A percentile compares a stretch with the other conserved stretches of the same genome.
Evolutionary conservation across 2,113 vertebrate species (phyloP).

Genomic region (Pelusios castaneus): DNA sequence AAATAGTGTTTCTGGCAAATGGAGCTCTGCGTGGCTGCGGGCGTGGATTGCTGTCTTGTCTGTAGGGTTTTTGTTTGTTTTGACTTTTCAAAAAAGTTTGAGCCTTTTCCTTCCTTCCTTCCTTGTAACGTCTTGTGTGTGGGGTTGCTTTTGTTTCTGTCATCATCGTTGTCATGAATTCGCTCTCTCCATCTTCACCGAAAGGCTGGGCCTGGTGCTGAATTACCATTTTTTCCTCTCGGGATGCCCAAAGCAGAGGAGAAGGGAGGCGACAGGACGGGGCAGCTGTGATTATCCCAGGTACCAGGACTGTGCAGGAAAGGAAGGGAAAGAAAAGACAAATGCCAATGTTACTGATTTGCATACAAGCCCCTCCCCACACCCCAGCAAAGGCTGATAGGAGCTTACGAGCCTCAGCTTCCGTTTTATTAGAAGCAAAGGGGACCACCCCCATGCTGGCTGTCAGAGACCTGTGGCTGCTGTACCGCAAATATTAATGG

Average conservation of each 20-base stretch:
- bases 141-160: constrained; percentile 14
- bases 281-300: constrained; percentile 86
- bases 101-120: constrained; percentile 60
- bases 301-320: constrained; percentile 90
- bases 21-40: background rate
- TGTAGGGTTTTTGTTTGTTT: constrained; percentile 3
- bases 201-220: constrained; percentile 62
- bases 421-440: background rate
- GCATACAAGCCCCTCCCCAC: accelerated
- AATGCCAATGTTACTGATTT: background rate
- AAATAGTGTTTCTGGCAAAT: constrained; percentile 63
- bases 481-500: background rate
- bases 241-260: constrained; percentile 70
- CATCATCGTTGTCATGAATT: background rate
- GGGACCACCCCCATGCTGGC: background rate
- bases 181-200: constrained; percentile 56
- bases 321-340: constrained; percentile 17
- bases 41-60: background rate
- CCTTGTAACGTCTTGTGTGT: constrained; percentile 20
- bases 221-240: constrained; percentile 59
- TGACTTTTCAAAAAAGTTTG: constrained; percentile 52
- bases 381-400: background rate
- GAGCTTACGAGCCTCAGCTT: background rate
- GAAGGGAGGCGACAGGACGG: constrained; percentile 62
- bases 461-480: background rate